These are phyloP conservation scores for Aradophagus sp. DNA, from an alignment of 1,140 invertebrate genomes.

Conservation along the genomic window DNA sequence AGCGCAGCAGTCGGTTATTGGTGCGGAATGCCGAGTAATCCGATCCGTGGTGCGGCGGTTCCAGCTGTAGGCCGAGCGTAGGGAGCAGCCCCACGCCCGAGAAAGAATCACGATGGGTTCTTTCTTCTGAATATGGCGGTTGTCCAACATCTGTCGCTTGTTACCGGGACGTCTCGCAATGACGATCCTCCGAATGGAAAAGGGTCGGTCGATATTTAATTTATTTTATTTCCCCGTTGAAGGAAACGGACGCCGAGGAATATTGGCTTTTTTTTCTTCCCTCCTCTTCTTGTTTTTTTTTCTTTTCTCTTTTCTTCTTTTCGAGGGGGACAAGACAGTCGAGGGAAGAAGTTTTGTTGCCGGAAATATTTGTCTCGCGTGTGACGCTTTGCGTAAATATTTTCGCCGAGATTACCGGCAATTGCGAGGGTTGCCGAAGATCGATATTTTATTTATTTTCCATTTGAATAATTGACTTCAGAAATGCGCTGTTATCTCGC, in stretches of 20 bases:
- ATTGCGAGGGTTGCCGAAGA: no score
- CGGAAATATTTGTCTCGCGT: no score
- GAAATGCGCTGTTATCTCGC: constrained; percentile 27
- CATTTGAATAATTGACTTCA: constrained; percentile 7
- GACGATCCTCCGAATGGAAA: constrained; percentile 35
- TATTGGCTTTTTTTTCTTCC: no score
- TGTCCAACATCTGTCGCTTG: constrained; percentile 69
- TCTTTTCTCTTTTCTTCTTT: no score
- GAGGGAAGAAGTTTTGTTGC: no score
- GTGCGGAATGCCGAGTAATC: constrained; percentile 64
- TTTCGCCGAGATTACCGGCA: no score
- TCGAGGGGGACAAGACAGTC: no score
- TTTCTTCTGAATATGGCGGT: constrained; percentile 63
- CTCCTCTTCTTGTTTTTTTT: no score
- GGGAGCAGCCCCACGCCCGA: constrained; percentile 54
- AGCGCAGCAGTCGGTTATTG: constrained; percentile 66
- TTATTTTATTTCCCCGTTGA: constrained; percentile 32
- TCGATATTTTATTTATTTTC: constrained; percentile 1
- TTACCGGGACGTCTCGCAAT: constrained; percentile 48
- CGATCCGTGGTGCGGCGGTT: constrained; percentile 60
- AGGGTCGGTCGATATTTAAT: constrained; percentile 52
- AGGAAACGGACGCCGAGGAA: constrained; percentile 20
- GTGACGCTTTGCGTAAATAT: no score
- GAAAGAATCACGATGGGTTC: constrained; percentile 61
- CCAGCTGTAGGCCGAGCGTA: constrained; percentile 34